These are phyloP conservation scores for Eulemur rufifrons DNA, from an alignment of 2,113 vertebrate genomes.

Conservation along the genomic window DNA sequence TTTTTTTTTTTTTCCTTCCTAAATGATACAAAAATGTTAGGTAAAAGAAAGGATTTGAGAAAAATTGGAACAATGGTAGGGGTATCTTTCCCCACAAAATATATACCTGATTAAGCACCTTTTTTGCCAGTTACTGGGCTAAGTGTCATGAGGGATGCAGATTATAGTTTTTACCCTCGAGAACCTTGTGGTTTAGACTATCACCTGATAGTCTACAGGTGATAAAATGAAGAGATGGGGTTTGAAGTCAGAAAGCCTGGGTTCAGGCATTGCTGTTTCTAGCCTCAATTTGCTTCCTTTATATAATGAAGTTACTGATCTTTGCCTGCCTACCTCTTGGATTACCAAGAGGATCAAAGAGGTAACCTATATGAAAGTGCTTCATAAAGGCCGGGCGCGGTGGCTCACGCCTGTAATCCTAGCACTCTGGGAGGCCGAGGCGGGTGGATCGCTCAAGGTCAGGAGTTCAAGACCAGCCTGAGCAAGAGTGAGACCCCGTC, in stretches of 20 bases:
- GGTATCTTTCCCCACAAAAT: not conserved
- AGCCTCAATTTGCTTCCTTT: not conserved
- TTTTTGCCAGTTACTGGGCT: not conserved
- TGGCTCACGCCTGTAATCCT: no score
- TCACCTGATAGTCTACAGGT: not conserved
- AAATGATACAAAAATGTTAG: constrained; percentile 6
- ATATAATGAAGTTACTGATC: not conserved
- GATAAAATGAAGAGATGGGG: not conserved
- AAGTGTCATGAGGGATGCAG: not conserved
- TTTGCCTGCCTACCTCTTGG: not conserved
- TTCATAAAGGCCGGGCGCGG: no score
- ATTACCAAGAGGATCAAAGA: not conserved
- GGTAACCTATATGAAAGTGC: not conserved
- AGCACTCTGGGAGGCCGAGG: no score
- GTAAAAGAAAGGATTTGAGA: not conserved
- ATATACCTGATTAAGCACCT: not conserved
- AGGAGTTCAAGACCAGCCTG: no score
- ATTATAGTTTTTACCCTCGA: not conserved
- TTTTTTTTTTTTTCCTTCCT: not conserved
- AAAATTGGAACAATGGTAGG: not conserved
- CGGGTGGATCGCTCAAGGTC: no score
- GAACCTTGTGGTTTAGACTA: not conserved
- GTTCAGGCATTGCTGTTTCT: not conserved
- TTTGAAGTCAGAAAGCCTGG: not conserved
- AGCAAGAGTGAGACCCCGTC: no score